These are phyloP conservation scores for Myathropa florea DNA, from an alignment of 2,888 invertebrate genomes.

Conservation along the genomic window DNA sequence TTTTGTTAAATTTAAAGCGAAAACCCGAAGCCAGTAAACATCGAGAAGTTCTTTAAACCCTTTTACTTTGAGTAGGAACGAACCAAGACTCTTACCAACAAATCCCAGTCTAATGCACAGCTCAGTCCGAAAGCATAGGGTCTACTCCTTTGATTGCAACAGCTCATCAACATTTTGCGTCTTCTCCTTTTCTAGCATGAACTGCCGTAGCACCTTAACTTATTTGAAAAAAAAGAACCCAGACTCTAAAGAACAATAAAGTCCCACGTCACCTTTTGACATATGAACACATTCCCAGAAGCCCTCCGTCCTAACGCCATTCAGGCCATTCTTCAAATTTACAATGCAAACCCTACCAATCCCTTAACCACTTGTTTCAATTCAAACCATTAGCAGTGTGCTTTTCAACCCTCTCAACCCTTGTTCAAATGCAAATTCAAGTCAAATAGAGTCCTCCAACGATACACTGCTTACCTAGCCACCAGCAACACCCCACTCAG, in stretches of 20 bases:
- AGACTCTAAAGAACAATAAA: not conserved
- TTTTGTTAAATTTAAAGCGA: too few species aligned
- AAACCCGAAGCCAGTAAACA: too few species aligned
- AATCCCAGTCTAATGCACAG: too few species aligned
- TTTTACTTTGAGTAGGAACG: too few species aligned
- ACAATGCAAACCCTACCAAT: not conserved
- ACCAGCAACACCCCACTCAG: not conserved
- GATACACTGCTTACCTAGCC: not conserved
- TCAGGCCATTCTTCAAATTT: not conserved
- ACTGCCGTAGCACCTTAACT: too few species aligned
- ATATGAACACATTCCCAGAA: not conserved
- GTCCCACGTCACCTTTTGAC: not conserved
- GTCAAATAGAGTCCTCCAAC: not conserved
- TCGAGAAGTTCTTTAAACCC: too few species aligned
- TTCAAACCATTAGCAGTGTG: conserved; percentile 1
- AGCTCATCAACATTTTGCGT: too few species aligned
- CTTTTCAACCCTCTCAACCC: not conserved
- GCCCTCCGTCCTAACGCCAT: not conserved
- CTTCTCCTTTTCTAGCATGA: too few species aligned
- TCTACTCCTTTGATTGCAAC: too few species aligned
- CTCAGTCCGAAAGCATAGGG: too few species aligned
- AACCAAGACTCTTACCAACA: too few species aligned
- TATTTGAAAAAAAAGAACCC: not conserved
- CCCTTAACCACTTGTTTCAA: conserved; percentile 22
- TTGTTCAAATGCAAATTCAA: not conserved